Evolutionary conservation across 1,140 invertebrate genomes (phyloP), one percentile per base, ranked within the genome.

Genomic region (Heliconius hewitsoni): DNA sequence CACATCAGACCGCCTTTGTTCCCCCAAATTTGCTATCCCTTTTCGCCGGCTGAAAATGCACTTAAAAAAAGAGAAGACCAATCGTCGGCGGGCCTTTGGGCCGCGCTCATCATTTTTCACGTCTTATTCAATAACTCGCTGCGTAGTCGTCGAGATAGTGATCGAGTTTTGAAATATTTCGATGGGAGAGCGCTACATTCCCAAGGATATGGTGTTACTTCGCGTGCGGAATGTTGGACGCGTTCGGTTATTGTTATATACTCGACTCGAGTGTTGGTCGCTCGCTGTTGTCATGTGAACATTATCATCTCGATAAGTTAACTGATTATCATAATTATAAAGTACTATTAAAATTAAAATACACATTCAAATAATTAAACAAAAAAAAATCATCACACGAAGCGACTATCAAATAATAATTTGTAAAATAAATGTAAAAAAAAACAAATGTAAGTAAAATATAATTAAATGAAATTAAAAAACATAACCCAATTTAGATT

Each of bases 131-230:
- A 94, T 94, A 93, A 93, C 86, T 90, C 89, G 89, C 86, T 90
- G 88, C 91, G 87, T 89, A 92, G 89, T 89, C 88, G 90, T 83
- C 84, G 87, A 90, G 93, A 94, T 93, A 93, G 90, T 89, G 91
- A 93, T 93, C 91, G 90, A 90, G 82, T 93, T 92, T 93, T 91
- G 90, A 93, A 94, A 93, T 92, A 91, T 92, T 91, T 90, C 89
- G 90, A 90, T 91, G 91, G 90, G 90, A 90, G 89, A 90, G 84
- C 91, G 87, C 87, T 84, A 87, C 89, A 91, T 94, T 94, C 93
- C 91, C 93, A 94, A 92, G 93, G 93, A 93, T 92, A 94, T 94
- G 93, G 91, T 93, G 91, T 94, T 94, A 93, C 93, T 94, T 91
- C 85, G 92, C 91, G 92, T 92, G 91, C 90, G 90, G 91, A 94